Evolutionary conservation across 2,888 invertebrate species (phyloP), one percentile per base, ranked within the genome.

Genomic region (Sclerodermus sp.): DNA sequence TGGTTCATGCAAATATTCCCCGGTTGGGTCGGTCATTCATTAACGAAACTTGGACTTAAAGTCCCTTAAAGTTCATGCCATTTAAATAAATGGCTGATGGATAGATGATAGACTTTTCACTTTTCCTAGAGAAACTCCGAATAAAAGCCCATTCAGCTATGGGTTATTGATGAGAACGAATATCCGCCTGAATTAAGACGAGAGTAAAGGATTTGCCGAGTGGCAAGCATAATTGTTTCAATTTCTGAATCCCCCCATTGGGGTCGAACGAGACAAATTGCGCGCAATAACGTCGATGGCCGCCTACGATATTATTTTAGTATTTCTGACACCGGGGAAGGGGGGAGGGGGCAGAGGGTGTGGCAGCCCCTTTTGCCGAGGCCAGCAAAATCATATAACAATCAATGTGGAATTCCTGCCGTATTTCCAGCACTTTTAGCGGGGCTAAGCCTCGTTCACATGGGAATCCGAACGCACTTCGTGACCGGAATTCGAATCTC

Each of bases 221-320:
- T 30, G 30, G 30, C 30, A 18, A 32, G n/a, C 45, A 45, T 53
- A 56, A 58, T 60, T 60, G 55, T 58, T 51, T 42, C 52, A 45
- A 16, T 47, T 36, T 38, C 43, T 44, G 45, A 43, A 45, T 13
- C 10, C 4, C 13, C 12, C 4, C 40, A 15, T 29, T 12, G 32
- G 45, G 42, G 15, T 34, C 23, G 37, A 49, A 56, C 47, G 52
- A 60, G 63, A 67, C 64, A 67, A 70, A 70, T 70, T 57, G 61
- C 47, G 52, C 58, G 63, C 62, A 64, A 68, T 69, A 69, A 68
- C 63, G 62, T 62, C 64, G 51, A 67, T 67, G 52, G 56, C 52
- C 57, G 54, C 56, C 51, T 53, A 66, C 61, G 61, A 61, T 54
- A 66, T 68, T 67, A 67, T 68, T 67, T 64, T 51, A 53, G 64